phyloP scores from a whole-genome alignment of 2,888 invertebrate genomes.

The Coelogynopora nodosa region DNA sequence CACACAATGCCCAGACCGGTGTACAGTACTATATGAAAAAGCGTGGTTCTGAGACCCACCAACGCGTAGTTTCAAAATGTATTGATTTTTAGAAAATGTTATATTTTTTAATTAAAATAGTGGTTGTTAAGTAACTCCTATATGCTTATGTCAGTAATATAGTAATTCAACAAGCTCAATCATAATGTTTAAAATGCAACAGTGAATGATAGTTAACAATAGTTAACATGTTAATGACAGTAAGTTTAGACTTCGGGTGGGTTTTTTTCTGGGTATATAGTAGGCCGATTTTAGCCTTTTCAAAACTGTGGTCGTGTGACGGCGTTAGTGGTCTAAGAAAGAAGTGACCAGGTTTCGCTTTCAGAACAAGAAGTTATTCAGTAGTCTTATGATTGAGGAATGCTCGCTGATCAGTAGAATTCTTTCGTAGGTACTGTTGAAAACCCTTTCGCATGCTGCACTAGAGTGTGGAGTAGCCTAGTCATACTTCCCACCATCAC shows the following conservation, averaged over 20 bases:
- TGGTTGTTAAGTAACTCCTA: background rate
- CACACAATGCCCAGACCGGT: too few species aligned
- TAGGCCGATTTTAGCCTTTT: background rate
- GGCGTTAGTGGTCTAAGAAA: background rate
- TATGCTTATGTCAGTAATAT: background rate
- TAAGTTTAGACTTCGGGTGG: background rate
- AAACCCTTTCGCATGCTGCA: background rate
- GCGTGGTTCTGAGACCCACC: background rate
- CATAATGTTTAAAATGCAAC: background rate
- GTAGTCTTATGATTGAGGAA: background rate
- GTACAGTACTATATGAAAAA: background rate
- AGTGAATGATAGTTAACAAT: background rate
- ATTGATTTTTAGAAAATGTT: background rate
- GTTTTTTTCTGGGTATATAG: background rate
- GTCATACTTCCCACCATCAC: background rate
- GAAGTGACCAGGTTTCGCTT: background rate
- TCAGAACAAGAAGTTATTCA: background rate
- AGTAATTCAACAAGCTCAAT: background rate
- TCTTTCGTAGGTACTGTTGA: background rate
- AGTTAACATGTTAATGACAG: background rate
- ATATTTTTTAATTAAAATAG: background rate
- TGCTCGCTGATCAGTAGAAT: background rate
- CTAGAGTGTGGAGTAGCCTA: background rate
- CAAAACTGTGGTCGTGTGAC: background rate
- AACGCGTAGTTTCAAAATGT: background rate